Conservation (phyloP, 2,888 invertebrate genomes). For the Macrosiphum euphorbiae region DNA sequence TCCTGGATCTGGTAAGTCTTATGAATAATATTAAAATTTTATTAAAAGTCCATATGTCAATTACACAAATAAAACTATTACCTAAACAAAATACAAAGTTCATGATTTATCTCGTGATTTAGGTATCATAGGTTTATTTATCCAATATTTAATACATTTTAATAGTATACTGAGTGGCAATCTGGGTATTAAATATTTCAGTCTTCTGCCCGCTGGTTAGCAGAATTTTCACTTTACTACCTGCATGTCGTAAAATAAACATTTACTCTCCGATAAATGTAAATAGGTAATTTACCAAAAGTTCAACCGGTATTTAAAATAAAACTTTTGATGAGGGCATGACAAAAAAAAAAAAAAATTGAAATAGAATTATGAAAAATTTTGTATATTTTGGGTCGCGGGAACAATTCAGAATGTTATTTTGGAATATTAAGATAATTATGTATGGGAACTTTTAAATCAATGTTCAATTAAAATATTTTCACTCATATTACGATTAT, state of each 20-base stretch:
- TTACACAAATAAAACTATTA: neutral
- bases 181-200: no score
- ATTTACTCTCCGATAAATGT: neutral
- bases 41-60: neutral
- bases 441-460: neutral
- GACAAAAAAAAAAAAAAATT: neutral
- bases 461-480: neutral
- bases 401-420: neutral
- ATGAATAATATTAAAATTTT: neutral
- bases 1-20: conserved; percentile 71
- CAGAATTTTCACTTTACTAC: no score
- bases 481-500: neutral
- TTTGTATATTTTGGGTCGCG: neutral
- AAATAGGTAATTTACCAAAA: neutral
- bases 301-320: neutral
- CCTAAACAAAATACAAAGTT: neutral
- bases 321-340: neutral
- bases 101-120: neutral
- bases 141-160: no score
- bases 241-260: neutral
- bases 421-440: neutral
- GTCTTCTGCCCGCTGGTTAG: no score
- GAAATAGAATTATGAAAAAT: neutral
- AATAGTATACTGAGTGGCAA: neutral
- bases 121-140: neutral